Evolutionary conservation across 2,113 vertebrate species (phyloP), one percentile per base, ranked within the genome.

Genomic region (Megaceryle maxima): DNA sequence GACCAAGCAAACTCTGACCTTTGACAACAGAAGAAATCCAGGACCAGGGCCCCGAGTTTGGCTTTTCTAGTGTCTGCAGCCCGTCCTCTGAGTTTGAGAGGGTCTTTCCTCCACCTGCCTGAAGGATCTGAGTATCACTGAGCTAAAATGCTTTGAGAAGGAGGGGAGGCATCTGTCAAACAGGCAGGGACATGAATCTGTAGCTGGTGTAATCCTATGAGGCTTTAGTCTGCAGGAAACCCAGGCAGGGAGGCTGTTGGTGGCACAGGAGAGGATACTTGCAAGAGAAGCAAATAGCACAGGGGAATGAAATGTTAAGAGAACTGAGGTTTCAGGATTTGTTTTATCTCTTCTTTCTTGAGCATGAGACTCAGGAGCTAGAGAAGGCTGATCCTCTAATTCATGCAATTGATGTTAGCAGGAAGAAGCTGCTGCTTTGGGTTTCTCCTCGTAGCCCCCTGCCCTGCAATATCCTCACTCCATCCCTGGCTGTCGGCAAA

Each of bases 221-320:
- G 48, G 37, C 37, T 67, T 33, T 1, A 2, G 29, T 46, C 67
- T 39, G 4, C 51, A 59, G 79, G 56, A 59, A 62, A 26, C 22
- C 19, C 59, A 16, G 35, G 19, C 0, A 1, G 48, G 50, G 56
- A 75, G 18, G 12, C 15, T 7, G 6, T 31, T 55, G 6, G 11
- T 33, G 28, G 55, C 57, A 56, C 1, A 2, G 69, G 10, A 31
- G 19, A 59, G n/a, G 31, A 20, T 16, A 2, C n/a, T 19, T 29
- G 72, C n/a, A 43, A 43, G 31, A 50, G 57, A 60, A 77, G 13
- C 15, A 7, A n/a, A 39, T 4, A 28, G 28, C 33, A 6, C 17
- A n/a, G 88, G 35, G 68, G 24, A 19, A 2, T 1, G 13, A 64
- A 12, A 48, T 0, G 1, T 56, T 31, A 5, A 37, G 84, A 15